These are phyloP conservation scores for Gambusia affinis DNA, from an alignment of 2,113 vertebrate species.

Conservation along the genomic window DNA sequence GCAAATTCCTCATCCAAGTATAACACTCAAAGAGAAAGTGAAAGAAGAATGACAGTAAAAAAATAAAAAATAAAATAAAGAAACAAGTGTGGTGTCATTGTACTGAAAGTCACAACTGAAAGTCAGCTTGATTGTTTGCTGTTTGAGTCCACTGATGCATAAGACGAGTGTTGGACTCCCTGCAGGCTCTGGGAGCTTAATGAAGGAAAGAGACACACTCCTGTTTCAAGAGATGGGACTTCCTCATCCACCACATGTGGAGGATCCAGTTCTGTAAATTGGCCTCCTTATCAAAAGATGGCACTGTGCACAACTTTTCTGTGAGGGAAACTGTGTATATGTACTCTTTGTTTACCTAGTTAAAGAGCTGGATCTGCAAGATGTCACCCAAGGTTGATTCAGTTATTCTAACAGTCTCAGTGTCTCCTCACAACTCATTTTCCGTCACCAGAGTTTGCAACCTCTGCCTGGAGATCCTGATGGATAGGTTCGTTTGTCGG, in stretches of 20 bases:
- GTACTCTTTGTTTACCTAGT: conserved; percentile 44
- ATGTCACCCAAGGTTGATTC: conserved; percentile 58
- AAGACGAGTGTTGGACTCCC: conserved; percentile 68
- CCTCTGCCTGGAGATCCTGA: conserved; percentile 40
- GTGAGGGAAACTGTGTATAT: neutral
- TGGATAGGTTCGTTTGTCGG: conserved; percentile 49
- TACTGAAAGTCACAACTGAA: conserved; percentile 74
- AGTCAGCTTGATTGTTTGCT: conserved; percentile 75
- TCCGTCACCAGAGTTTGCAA: conserved; percentile 16
- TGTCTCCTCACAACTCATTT: conserved; percentile 46
- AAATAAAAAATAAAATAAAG: conserved; percentile 1
- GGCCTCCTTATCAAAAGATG: conserved; percentile 69
- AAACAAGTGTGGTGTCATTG: conserved; percentile 55
- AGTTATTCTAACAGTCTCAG: conserved; percentile 50
- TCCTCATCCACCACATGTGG: conserved; percentile 45
- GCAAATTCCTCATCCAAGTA: conserved; percentile 63
- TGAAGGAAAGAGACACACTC: conserved; percentile 66
- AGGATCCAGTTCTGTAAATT: conserved; percentile 28
- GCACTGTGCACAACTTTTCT: conserved; percentile 30
- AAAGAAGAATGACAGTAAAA: conserved; percentile 24
- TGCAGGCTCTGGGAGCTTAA: conserved; percentile 63
- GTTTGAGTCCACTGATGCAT: conserved; percentile 65
- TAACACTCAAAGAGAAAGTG: conserved; percentile 37
- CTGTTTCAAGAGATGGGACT: conserved; percentile 44
- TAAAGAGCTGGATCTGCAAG: conserved; percentile 50